Base-by-base conservation (phyloP, 2,113 vertebrate genomes). In the Nipponia nippon region DNA sequence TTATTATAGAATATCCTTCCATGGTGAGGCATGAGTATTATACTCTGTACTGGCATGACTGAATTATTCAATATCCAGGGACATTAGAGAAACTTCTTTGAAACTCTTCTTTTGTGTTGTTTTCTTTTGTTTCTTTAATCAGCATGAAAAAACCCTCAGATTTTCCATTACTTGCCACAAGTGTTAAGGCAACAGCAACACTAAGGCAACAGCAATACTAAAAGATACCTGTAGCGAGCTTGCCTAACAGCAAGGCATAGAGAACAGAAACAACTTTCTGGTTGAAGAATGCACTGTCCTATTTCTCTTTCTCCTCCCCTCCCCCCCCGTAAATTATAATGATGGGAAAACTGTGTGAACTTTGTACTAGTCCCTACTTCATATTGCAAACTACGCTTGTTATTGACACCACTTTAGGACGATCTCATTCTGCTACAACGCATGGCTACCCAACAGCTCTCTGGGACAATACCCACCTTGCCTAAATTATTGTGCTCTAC, bases 401-500 rank as follows among this genome's bases (percentile, higher is more conserved):
- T 92, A 32, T 72, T 49, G 40, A n/a, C 15, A 49, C 82, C 29
- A 38, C 36, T 80, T 18, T 44, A 52, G 63, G 62, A 67, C 19
- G 44, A 82, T 29, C 16, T 50, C 50, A 27, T 44, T 50, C 62
- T 89, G 52, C 75, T 46, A 4, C 3, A 9, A 47, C 32, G 92
- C 83, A 52, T 9, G 8, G 52, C 56, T 72, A 59, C 61, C 50
- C n/a, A 15, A 38, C 9, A 40, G 42, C 70, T 87, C 11, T 5
- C 14, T 4, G 18, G n/a, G 65, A 69, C 0, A 3, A 73, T 84
- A 98, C 98, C 69, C 97, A 99, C 99, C 99, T 99, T 99, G 97
- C 99, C 99, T 97, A 99, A 98, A 95, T 99, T 99, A 96, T 99
- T 99, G 98, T 99, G 99, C 95, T 99, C 99, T 34, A 99, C 99